phyloP scores from a whole-genome alignment of 2,113 vertebrate species.

The Atractosteus spatula region DNA sequence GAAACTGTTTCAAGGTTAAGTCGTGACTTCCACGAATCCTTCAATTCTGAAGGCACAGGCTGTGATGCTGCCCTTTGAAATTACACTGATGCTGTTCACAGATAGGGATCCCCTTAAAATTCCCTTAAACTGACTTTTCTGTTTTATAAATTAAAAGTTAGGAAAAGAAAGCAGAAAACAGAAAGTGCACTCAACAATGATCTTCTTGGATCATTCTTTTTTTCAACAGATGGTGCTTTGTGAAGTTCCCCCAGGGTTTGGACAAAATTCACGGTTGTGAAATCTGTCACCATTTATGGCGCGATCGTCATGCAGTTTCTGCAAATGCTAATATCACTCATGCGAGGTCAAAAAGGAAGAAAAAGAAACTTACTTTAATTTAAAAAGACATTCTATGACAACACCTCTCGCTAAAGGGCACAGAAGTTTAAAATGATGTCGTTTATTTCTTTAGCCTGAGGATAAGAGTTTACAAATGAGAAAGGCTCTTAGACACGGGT shows the following conservation, averaged over 20 bases:
- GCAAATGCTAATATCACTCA: constrained; percentile 63
- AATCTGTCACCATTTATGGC: constrained; percentile 63
- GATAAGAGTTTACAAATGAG: constrained; percentile 56
- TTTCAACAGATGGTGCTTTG: constrained; percentile 63
- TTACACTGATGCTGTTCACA: too few relatives aligned
- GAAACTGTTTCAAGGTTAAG: too few relatives aligned
- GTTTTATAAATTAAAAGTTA: too few relatives aligned
- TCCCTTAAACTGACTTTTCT: too few relatives aligned
- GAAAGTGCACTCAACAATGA: constrained; percentile 23
- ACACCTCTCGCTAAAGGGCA: constrained; percentile 55
- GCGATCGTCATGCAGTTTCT: constrained; percentile 60
- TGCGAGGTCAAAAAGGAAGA: constrained; percentile 41
- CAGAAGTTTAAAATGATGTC: constrained; percentile 29
- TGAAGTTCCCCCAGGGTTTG: constrained; percentile 45
- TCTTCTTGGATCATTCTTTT: constrained; percentile 44
- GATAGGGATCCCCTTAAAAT: too few relatives aligned
- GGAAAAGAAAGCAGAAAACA: too few relatives aligned
- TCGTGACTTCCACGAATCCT: too few relatives aligned
- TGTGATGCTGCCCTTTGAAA: too few relatives aligned
- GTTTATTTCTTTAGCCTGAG: constrained; percentile 38
- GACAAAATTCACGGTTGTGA: constrained; percentile 57
- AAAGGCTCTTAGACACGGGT: constrained; percentile 50
- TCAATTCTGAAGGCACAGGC: too few relatives aligned
- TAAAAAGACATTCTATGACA: constrained; percentile 59
- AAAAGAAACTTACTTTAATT: constrained; percentile 38